Base-by-base conservation (phyloP, 2,888 invertebrate genomes). In the Heterodera filipjevi region DNA sequence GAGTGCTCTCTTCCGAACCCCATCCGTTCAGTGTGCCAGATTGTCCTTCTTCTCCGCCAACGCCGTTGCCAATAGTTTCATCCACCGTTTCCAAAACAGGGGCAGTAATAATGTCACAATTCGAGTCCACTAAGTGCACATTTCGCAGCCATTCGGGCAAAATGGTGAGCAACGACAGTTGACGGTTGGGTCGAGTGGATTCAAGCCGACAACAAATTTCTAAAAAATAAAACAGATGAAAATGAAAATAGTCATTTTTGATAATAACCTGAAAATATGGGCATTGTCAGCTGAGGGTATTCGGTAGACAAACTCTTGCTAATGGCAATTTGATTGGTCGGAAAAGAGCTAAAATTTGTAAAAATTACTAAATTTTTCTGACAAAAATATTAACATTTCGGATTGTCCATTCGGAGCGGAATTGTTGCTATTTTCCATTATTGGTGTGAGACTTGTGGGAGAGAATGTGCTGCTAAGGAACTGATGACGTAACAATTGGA, bases 231-330 rank as follows among this genome's bases (percentile, higher is more conserved):
- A 77, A 30, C 19, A 22, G 3, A 68, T 68, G 8, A 27, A 22
- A 59, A n/a, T 49, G 3, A 35, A 75, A 8, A 53, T n/a, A n/a
- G n/a, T n/a, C n/a, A 10, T 39, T 6, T 6, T 39, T 39, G 39
- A 39, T 39, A 39, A 39, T 39, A 6, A 96, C 96, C 97, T 89
- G 97, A 97, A 91, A 99, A 97, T 93, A 99, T 96, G 0, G 97
- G 96, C 96, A 99, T 97, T 39, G 99, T 98, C 66, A 99, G 92
- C 89, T 98, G 97, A 0, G 98, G 96, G 89, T 98, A 96, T 35
- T 96, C 92, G 84, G 95, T 94, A 0, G 98, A 95, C 86, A 99
- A 92, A 89, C 97, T 96, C 66, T 94, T 93, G 0, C 96, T 96
- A 49, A 98, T 92, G 27, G 64, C 77, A 33, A 46, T 35, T 22